A percentile compares a stretch with the other conserved stretches of the same genome.
phyloP scores from a whole-genome alignment of 2,888 invertebrate species.

The Shargacucullia verbasci region DNA sequence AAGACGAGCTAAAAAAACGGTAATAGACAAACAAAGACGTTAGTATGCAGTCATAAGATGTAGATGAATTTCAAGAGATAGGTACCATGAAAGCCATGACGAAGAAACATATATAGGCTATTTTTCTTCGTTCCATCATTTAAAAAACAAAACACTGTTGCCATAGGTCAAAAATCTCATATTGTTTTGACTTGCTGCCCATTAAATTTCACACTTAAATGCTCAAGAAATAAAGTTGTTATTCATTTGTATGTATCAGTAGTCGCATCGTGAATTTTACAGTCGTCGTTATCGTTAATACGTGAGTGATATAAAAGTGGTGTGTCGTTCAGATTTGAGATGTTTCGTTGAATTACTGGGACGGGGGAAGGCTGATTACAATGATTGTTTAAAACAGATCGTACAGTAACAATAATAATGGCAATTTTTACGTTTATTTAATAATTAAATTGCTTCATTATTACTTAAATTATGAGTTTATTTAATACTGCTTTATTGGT shows the following conservation, averaged over 20 bases:
- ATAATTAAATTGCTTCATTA: no score
- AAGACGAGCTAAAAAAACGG: no score
- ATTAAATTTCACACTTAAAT: constrained; percentile 36
- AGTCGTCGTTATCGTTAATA: constrained; percentile 63
- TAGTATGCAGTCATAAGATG: no score
- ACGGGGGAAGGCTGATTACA: background rate
- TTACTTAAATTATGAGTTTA: no score
- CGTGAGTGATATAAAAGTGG: constrained; percentile 62
- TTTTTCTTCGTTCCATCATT: background rate
- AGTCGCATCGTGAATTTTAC: constrained; percentile 58
- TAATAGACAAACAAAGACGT: no score
- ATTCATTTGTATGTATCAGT: constrained; percentile 42
- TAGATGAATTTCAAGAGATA: no score
- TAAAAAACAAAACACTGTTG: constrained; percentile 16
- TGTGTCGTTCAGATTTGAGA: constrained; percentile 58
- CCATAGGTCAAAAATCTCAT: constrained; percentile 15
- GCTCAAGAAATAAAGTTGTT: constrained; percentile 39
- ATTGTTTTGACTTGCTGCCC: constrained; percentile 13
- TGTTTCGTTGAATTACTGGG: constrained; percentile 30
- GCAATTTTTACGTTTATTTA: no score
- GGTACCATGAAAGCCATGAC: no score
- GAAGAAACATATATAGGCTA: no score
- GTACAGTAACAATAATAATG: no score
- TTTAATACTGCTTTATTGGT: no score
- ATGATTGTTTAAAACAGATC: no score